These are phyloP conservation scores for Fabriciana adippe DNA, from an alignment of 2,888 invertebrate genomes.

Conservation along the genomic window DNA sequence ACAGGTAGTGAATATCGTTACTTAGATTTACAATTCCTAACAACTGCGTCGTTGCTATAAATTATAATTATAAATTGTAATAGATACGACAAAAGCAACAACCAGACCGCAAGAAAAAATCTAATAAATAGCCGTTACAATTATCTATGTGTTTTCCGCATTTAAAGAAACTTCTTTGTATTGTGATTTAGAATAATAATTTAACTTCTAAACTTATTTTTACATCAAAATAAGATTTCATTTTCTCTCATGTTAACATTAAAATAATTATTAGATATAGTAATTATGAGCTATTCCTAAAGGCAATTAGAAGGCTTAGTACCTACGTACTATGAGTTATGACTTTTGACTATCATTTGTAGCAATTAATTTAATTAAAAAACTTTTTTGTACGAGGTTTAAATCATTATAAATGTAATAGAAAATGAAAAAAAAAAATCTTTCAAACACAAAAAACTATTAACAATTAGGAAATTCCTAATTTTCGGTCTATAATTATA, in stretches of 20 bases:
- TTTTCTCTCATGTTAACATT: no score
- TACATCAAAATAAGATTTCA: no score
- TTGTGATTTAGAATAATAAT: background rate
- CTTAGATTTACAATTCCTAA: constrained; percentile 22
- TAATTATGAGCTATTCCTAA: no score
- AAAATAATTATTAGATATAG: no score
- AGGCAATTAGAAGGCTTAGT: no score
- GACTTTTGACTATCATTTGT: no score
- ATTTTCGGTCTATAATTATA: constrained; percentile 51
- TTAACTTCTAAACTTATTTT: no score
- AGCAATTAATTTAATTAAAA: no score
- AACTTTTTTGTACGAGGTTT: no score
- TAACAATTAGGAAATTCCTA: constrained; percentile 12
- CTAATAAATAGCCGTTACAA: constrained; percentile 11
- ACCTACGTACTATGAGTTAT: no score
- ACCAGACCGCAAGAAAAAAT: constrained; percentile 40
- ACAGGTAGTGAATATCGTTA: background rate
- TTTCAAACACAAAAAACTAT: background rate
- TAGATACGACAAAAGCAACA: constrained; percentile 38
- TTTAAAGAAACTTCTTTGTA: background rate
- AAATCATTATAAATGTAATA: no score
- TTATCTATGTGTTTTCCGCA: constrained; percentile 22
- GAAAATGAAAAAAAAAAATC: background rate
- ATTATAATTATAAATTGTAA: constrained; percentile 42
- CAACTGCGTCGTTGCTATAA: constrained; percentile 21